Base-by-base conservation (phyloP, 2,113 vertebrate genomes). In the Heterotilapia buettikoferi region DNA sequence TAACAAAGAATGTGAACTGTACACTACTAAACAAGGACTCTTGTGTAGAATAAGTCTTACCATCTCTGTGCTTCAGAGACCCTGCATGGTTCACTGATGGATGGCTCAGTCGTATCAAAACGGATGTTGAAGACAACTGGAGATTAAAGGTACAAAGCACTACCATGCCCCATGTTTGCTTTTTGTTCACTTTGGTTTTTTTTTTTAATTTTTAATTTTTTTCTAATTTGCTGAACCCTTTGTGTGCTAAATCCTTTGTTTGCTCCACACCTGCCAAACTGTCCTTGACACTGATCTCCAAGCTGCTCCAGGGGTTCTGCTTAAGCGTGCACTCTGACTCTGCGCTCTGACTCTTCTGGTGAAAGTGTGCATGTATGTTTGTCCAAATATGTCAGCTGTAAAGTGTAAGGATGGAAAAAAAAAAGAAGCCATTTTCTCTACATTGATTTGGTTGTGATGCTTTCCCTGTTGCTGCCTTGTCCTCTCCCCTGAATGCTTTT, bases 41-140 rank as follows among this genome's bases (percentile, higher is more conserved):
- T 50, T 50, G 71, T 12, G 26, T 50, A 31, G 43, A 78, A 1
- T 19, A 78, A 50, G 9, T 18, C 7, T 54, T 53, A 4, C 4
- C 18, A 9, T 86, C 4, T 85, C n/a, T 92, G 50, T 84, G 47
- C 57, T 91, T 12, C 95, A 99, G 99, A 96, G 98, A 99, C 89
- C 95, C 96, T 24, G 94, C 97, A 26, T 99, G 97, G 97, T 99
- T 99, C 95, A 96, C 92, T 86, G 97, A 97, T 14, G 92, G 90
- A 79, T 99, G 98, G 99, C 96, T 98, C 73, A 93, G 90, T 87
- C 98, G 98, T 45, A 98, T 99, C 96, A 99, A 98, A 96, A 96
- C 97, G 33, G 98, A 99, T 90, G 96, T 98, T 82, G 97, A 97
- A 80, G 98, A 98, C 91, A 99, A 98, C 94, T 97, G 97, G 96